Base-by-base conservation (phyloP, 2,888 invertebrate genomes). In the Cataglyphis altisquamis region DNA sequence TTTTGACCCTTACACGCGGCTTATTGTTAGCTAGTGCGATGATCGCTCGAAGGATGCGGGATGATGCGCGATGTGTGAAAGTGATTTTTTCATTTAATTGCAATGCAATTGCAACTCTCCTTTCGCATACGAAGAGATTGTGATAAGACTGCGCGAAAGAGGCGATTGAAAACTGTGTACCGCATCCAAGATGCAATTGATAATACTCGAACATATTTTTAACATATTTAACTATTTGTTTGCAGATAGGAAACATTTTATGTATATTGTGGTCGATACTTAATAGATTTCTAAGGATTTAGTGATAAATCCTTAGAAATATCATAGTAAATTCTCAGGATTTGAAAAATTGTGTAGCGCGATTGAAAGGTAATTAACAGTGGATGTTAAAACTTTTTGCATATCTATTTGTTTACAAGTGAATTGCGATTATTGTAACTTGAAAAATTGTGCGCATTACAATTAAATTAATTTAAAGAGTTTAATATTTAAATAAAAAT, bases 1-100 rank as follows among this genome's bases (percentile, higher is more conserved):
- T 67, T 15, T 48, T 18, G 3, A n/a, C 9, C 8, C n/a, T 52
- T 52, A 48, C 18, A 18, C 48, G 45, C 45, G 45, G 18, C 45
- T 45, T 45, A 45, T n/a, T 8, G 52, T 52, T 52, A 52, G 8
- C 52, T 52, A 52, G 52, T 52, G 52, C 52, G n/a, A 52, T 52
- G 18, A 48, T 48, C 8, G 18, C 48, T 48, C 48, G n/a, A n/a
- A n/a, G 52, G 52, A 52, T 52, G 52, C 52, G n/a, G 52, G 52
- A 52, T n/a, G 18, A 48, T 48, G 8, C 48, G 48, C 48, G 48
- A 48, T 83, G 70, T 45, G 78, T 80, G 72, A 80, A 15, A 80
- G 78, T 80, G 78, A 80, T 12, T 67, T 77, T 52, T 52, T 52
- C 2, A 52, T 52, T n/a, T 8, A 36, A n/a, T n/a, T n/a, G n/a